Conservation (phyloP, 2,113 vertebrate genomes). For the Pogonocichla stellata region DNA sequence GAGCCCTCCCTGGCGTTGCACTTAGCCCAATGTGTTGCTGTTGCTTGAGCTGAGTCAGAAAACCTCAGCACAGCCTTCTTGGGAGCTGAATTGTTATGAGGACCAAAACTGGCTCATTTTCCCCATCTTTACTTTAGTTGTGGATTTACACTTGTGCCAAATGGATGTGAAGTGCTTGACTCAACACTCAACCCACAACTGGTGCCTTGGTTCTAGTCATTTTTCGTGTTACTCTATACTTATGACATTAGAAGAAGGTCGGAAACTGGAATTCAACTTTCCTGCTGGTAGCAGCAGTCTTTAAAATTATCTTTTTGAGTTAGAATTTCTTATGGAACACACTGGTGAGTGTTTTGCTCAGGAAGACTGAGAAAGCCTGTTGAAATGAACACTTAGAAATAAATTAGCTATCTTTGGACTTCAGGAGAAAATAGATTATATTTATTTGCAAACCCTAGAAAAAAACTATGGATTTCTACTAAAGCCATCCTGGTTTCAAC, state of each 20-base stretch:
- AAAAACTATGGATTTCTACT: not conserved
- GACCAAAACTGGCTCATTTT: not conserved
- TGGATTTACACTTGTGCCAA: not conserved
- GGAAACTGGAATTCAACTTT: not conserved
- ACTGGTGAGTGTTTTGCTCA: not conserved
- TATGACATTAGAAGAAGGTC: not conserved
- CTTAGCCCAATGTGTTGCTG: not conserved
- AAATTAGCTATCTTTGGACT: not conserved
- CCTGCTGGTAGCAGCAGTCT: not conserved
- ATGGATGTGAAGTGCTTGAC: not conserved
- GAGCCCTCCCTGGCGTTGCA: not conserved
- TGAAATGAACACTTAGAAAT: not conserved
- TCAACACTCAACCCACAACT: accelerated
- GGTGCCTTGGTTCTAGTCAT: not conserved
- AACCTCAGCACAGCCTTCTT: not conserved
- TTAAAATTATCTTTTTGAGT: not conserved
- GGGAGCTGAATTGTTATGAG: not conserved
- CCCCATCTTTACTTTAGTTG: not conserved
- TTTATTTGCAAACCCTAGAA: not conserved
- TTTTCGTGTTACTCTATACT: not conserved
- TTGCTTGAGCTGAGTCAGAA: not conserved
- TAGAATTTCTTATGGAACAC: not conserved
- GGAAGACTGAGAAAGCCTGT: not conserved
- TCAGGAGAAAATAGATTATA: not conserved
- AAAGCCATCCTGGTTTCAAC: not conserved